phyloP scores from a whole-genome alignment of 2,888 invertebrate species.

The Hydrotaea diabolus region DNA sequence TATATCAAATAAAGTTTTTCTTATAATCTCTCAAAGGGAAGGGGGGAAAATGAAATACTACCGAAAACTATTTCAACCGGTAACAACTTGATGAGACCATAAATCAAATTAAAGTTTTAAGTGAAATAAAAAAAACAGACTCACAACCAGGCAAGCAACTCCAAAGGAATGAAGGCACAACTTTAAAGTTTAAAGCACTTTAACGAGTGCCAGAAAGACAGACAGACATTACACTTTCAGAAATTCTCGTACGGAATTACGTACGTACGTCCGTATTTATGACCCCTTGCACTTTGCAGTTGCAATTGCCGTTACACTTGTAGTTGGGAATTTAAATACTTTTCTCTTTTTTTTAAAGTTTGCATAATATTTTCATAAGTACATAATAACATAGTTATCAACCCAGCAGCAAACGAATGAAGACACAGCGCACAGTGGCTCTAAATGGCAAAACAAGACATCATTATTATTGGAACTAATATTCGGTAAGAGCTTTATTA shows the following conservation, averaged over 20 bases:
- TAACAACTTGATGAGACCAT: constrained; percentile 37
- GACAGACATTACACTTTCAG: background rate
- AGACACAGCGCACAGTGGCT: no score
- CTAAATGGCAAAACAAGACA: no score
- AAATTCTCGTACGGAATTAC: no score
- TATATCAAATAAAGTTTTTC: constrained; percentile 32
- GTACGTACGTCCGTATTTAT: background rate
- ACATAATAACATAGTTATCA: constrained; percentile 28
- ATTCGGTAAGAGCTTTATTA: no score
- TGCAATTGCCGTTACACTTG: background rate
- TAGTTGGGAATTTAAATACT: constrained; percentile 19
- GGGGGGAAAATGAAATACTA: background rate
- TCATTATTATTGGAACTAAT: no score
- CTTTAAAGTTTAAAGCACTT: constrained; percentile 5
- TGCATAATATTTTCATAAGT: constrained; percentile 40
- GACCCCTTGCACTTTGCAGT: background rate
- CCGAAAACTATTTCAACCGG: constrained; percentile 29
- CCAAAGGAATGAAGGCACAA: background rate
- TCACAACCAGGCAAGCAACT: background rate
- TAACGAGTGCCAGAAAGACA: constrained; percentile 1
- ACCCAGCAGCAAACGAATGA: background rate
- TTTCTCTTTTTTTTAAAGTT: constrained; percentile 23
- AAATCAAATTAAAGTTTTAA: constrained; percentile 37
- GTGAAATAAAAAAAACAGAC: background rate
- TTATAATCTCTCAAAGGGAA: background rate